Base-by-base conservation (phyloP, 2,113 vertebrate species). In the Myrmecobius fasciatus region DNA sequence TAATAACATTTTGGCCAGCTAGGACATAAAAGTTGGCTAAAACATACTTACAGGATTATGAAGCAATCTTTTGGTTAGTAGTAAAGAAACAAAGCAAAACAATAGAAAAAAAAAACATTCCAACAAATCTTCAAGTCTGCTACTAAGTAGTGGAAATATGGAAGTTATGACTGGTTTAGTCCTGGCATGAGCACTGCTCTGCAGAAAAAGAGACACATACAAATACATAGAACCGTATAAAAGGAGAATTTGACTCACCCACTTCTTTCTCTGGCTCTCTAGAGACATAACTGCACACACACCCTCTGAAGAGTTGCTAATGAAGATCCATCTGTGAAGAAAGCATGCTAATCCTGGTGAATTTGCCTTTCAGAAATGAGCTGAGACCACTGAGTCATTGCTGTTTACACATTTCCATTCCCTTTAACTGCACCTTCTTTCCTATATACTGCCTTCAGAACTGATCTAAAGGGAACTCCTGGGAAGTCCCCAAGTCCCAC, bases 11-110 rank as follows among this genome's bases (percentile, higher is more conserved):
- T 92, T 97, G 88, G 54, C 91, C 96, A 93, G 67, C 95, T 94
- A 92, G 52, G 94, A 56, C 92, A 67, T 95, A 92, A 95, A 54
- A 93, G 53, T 89, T 97, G 96, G 89, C 89, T 96, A 93, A 60
- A 93, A 96, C 93, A 53, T 95, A 97, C 93, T 94, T 98, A 97
- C 91, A 96, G 95, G 95, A 96, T 97, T 97, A 95, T 90, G 95
- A 97, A 96, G 90, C 94, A 94, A 75, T 97, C 93, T 97, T 94
- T 91, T 93, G 91, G 96, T 95, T 96, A 96, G 95, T 96, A 97
- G 96, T 89, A 95, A 97, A 48, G 5, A 96, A 97, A 89, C 54
- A 96, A 93, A 96, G 95, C 91, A 98, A 96, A 96, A 96, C 91
- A 75, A 83, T 22, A 83, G n/a, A 75, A 83, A 24, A 43, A 90